Base-by-base conservation (phyloP, 2,888 invertebrate species). In the Tachystola acroxantha region DNA sequence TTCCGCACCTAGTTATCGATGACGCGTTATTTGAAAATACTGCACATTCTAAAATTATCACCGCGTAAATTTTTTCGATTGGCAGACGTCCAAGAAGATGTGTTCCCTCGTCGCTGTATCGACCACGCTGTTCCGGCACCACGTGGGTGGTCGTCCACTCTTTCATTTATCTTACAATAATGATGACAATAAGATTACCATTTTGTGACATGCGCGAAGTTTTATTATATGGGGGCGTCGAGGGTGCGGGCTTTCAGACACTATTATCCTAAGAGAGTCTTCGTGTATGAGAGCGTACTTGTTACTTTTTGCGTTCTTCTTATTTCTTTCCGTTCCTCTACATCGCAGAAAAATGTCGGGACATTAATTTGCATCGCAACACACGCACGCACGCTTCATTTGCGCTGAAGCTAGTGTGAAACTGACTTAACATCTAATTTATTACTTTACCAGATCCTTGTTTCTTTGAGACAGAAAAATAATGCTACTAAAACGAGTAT, bases 21-120 rank as follows among this genome's bases (percentile, higher is more conserved):
- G 74, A 70, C 66, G 69, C 54, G 55, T 45, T 59, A 49, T 57
- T 59, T 49, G 57, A 55, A 61, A 56, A 62, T 58, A 55, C 47
- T 76, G 74, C 69, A 75, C 52, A 64, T 73, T 78, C 76, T 76
- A 75, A 72, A 72, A 75, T 71, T 74, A 69, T 70, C 65, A 60
- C 52, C 54, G 64, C 66, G 72, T 76, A 73, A 74, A 73, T 1
- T 28, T 73, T 63, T 64, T 65, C 57, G 55, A 55, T 74, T 84
- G 84, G 85, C 76, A 42, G 57, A 40, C 49, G 58, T 69, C 85
- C 84, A 84, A 61, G 70, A 61, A 57, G 51, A 52, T 51, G 48
- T 40, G 32, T 22, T 22, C 32, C 14, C 22, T 37, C 37, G 27
- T 32, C 22, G 19, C 30, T 39, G 32, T 28, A 44, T 46, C 45